Conservation (phyloP, 2,797 vertebrate species). For the Intellagama lesueurii region DNA sequence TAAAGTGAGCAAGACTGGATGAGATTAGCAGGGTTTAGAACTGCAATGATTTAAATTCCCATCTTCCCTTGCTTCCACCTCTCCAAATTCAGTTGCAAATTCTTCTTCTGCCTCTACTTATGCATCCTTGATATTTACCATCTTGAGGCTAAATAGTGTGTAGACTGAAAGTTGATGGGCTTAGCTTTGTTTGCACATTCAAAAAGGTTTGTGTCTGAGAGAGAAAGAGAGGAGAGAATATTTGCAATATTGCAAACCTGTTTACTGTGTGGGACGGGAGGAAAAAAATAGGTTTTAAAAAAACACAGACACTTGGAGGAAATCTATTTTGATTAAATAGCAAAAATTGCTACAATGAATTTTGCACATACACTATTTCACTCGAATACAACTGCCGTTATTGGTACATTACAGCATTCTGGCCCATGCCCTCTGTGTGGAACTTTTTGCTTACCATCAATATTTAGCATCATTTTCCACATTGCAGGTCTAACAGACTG, state of each 20-base stretch:
- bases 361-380: neutral
- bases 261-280: too few relatives aligned
- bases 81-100: neutral
- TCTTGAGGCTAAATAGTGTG: neutral
- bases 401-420: neutral
- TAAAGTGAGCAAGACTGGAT: neutral
- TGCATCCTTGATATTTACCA: neutral
- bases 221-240: too few relatives aligned
- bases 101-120: neutral
- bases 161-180: too few relatives aligned
- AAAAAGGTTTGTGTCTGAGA: too few relatives aligned
- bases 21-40: neutral
- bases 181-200: too few relatives aligned
- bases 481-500: slow-evolving; percentile 98
- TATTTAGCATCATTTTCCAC: slow-evolving; percentile 99
- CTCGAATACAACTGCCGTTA: neutral
- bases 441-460: slow-evolving; percentile 88
- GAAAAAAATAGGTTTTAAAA: too few relatives aligned
- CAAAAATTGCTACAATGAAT: neutral
- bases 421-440: neutral
- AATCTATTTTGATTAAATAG: neutral
- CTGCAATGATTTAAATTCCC: neutral
- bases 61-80: neutral
- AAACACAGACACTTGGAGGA: too few relatives aligned
- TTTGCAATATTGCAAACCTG: neutral